Evolutionary conservation across 2,113 vertebrate genomes (phyloP).

Genomic region (Plestiodon gilberti): DNA sequence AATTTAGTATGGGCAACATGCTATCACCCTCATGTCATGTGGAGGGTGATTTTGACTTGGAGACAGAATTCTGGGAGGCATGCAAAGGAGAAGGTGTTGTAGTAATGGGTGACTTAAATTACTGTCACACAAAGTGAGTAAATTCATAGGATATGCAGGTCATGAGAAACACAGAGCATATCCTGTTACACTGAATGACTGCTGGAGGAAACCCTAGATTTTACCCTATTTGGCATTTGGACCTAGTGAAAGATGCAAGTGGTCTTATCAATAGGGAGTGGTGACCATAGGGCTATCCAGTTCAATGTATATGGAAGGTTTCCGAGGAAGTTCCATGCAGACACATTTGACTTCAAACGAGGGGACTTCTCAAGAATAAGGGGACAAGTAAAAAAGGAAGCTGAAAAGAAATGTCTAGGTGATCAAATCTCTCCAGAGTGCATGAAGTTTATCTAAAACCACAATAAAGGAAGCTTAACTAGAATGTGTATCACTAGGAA

Average conservation of each 20-base stretch:
- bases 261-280: background rate
- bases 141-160: too few species aligned
- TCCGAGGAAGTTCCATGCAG: background rate
- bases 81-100: background rate
- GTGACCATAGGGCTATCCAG: background rate
- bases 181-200: background rate
- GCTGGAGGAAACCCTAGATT: background rate
- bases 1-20: too few species aligned
- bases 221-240: background rate
- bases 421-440: too few species aligned
- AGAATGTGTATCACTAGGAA: too few species aligned
- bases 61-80: background rate
- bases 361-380: background rate
- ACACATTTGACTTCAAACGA: background rate
- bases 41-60: background rate
- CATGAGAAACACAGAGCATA: background rate
- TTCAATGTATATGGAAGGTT: background rate
- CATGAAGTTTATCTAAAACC: too few species aligned
- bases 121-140: background rate
- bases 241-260: background rate
- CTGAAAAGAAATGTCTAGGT: background rate
- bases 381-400: background rate
- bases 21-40: too few species aligned
- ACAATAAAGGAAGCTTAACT: too few species aligned
- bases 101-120: background rate